phyloP scores from a whole-genome alignment of 2,113 vertebrate genomes.

The Melanostigma gelatinosum region DNA sequence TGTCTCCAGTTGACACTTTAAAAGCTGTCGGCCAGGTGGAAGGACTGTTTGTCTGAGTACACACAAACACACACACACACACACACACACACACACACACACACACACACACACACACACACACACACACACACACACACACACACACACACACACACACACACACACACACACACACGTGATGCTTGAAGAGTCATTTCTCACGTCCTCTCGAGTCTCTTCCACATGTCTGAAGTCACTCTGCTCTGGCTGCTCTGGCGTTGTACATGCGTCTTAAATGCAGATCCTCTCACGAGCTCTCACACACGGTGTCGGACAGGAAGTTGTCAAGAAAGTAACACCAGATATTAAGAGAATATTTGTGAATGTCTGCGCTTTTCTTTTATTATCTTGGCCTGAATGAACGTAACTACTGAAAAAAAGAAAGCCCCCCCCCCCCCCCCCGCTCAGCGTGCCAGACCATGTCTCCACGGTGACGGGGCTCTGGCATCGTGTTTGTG shows the following conservation, averaged over 20 bases:
- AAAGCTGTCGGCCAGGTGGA: slow-evolving; percentile 48
- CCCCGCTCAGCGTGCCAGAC: neutral
- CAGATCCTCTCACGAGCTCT: too few relatives aligned
- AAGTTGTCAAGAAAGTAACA: neutral
- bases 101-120: neutral
- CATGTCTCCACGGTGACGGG: slow-evolving; percentile 36
- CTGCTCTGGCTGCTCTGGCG: too few relatives aligned
- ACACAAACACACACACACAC: slow-evolving; percentile 12
- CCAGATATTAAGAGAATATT: neutral
- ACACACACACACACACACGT: too few relatives aligned
- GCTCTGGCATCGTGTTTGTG: slow-evolving; percentile 21
- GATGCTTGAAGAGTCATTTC: too few relatives aligned
- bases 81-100: neutral
- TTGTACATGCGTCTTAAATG: too few relatives aligned
- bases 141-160: too few relatives aligned
- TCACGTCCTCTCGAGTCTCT: too few relatives aligned
- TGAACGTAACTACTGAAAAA: neutral
- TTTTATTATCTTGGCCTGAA: neutral
- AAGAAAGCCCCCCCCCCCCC: neutral
- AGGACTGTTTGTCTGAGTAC: slow-evolving; percentile 42
- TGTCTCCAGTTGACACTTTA: slow-evolving; percentile 35
- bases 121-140: too few relatives aligned
- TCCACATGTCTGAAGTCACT: too few relatives aligned
- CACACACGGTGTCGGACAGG: too few relatives aligned
- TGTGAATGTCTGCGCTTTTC: neutral